Base-by-base conservation (phyloP, 2,113 vertebrate species). In the Crotalus viridis region DNA sequence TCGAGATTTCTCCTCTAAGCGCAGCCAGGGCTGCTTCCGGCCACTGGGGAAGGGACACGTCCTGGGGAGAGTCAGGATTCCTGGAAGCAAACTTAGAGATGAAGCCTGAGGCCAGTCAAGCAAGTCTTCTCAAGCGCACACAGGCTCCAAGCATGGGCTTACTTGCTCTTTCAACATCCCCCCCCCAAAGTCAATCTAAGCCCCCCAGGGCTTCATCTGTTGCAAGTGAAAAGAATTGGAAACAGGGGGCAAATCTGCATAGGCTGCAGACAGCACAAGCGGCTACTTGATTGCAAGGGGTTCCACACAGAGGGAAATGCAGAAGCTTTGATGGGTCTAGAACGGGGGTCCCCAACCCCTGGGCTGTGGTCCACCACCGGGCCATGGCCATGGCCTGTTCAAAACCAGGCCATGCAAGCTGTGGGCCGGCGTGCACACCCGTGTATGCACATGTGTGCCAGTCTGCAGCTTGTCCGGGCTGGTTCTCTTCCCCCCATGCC, bases 111-210 rank as follows among this genome's bases (percentile, higher is more conserved):
- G 61, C 10, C 4, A 33, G 6, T 13, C 12, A 4, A 69, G 28
- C 28, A 3, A 0, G 10, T 10, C 57, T 4, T 0, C 6, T 21
- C 2, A 8, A 43, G 3, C 10, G 1, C 51, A 52, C 51, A 8
- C 57, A 46, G 0, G 46, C 46, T 46, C 3, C 61, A n/a, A 28
- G 10, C 26, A 13, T 69, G 28, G 10, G 26, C 61, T 64, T 10
- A 4, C 26, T 28, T n/a, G 26, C 61, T 69, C 12, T n/a, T n/a
- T 28, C 61, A 69, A 1, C 28, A 7, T 0, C 52, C 52, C 3
- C 8, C 61, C n/a, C 28, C 15, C 28, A 33, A n/a, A 10, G 28
- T 12, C 26, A 13, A n/a, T 5, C 28, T 4, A 15, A 15, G 12
- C 64, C 5, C 0, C 28, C 12, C 61, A 13, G 64, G 64, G 64